These are phyloP conservation scores for Gymnoscelis rufifasciata DNA, from an alignment of 2,888 invertebrate species.

Conservation along the genomic window DNA sequence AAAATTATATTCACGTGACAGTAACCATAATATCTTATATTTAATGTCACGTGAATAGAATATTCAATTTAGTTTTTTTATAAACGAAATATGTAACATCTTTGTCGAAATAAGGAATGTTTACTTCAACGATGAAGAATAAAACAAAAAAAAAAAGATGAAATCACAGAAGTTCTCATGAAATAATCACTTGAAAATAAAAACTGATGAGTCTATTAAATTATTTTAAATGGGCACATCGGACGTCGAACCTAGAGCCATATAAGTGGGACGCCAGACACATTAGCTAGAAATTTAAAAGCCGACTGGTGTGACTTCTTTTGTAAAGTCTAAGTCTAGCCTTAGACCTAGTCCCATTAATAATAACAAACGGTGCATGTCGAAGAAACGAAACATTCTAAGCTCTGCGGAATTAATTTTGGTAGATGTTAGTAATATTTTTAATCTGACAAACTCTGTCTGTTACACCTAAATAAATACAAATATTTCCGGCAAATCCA, in stretches of 20 bases:
- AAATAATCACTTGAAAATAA: slow-evolving; percentile 1
- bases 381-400: slow-evolving; percentile 11
- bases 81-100: no score
- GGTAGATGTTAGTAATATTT: no score
- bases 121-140: no score
- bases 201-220: slow-evolving; percentile 2
- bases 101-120: no score
- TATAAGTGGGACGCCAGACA: slow-evolving; percentile 68
- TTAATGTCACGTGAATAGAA: no score
- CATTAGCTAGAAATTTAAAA: slow-evolving; percentile 66
- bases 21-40: no score
- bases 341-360: slow-evolving; percentile 38
- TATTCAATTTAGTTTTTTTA: no score
- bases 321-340: slow-evolving; percentile 52
- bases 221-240: slow-evolving; percentile 24
- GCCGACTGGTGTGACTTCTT: slow-evolving; percentile 56
- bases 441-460: no score
- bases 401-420: background rate
- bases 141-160: no score
- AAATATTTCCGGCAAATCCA: no score
- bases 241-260: slow-evolving; percentile 24
- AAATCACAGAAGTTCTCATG: background rate
- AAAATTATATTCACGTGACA: no score
- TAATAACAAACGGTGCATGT: slow-evolving; percentile 24
- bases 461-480: no score